phyloP scores from a whole-genome alignment of 2,888 invertebrate genomes.

The Branchinecta sandiegonensis region DNA sequence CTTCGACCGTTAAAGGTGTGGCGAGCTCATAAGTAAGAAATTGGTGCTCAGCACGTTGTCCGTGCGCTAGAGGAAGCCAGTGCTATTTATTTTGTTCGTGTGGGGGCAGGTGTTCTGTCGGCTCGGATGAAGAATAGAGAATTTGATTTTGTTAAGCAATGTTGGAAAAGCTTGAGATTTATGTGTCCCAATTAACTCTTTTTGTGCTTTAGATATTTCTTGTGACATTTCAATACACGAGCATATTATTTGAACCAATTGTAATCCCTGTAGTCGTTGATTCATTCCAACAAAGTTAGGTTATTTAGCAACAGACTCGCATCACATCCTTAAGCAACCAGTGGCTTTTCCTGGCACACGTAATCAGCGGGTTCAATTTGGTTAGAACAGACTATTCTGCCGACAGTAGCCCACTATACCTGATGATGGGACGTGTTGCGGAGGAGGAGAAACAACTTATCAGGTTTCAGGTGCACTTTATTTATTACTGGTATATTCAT shows the following conservation, averaged over 20 bases:
- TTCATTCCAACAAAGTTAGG: not conserved
- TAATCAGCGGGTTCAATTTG: no score
- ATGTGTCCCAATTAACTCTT: constrained; percentile 7
- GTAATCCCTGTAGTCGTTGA: not conserved
- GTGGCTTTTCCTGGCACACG: not conserved
- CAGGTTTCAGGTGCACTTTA: not conserved
- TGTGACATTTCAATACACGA: no score
- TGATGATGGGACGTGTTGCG: not conserved
- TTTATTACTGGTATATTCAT: constrained; percentile 5
- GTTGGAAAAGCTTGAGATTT: no score
- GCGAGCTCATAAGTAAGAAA: not conserved
- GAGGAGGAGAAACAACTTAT: constrained; percentile 2
- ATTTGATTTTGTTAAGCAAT: not conserved
- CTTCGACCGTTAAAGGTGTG: constrained; percentile 8
- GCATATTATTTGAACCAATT: not conserved
- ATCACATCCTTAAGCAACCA: constrained; percentile 11
- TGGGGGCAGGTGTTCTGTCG: no score
- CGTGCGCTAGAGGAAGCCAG: constrained; percentile 4
- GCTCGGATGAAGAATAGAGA: constrained; percentile 7
- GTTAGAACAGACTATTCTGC: constrained; percentile 7
- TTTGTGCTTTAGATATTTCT: no score
- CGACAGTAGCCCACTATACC: constrained; percentile 12
- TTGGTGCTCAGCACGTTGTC: constrained; percentile 9
- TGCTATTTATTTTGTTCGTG: constrained; percentile 2
- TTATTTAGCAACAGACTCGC: constrained; percentile 1